phyloP scores from a whole-genome alignment of 2,113 vertebrate genomes.

The Anarhynchus alexandrinus region DNA sequence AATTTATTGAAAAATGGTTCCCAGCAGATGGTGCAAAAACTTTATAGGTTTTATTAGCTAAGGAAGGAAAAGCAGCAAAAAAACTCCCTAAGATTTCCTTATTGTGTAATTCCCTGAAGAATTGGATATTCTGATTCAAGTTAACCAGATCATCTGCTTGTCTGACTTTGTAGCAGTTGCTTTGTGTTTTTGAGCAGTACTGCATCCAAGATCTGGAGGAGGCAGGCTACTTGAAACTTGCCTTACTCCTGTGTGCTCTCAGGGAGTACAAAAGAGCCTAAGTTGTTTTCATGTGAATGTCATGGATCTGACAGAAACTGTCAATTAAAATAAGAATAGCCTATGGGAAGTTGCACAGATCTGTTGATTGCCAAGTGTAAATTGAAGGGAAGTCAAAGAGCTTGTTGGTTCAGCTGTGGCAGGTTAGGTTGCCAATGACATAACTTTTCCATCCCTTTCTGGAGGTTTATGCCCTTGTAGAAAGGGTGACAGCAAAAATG shows the following conservation, averaged over 20 bases:
- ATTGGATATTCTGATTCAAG: not conserved
- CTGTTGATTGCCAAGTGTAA: not conserved
- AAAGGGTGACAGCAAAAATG: not conserved
- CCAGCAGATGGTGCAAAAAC: constrained; percentile 29
- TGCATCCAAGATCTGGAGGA: not conserved
- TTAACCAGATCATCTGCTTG: not conserved
- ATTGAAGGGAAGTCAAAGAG: not conserved
- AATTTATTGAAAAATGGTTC: not conserved
- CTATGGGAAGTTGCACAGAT: not conserved
- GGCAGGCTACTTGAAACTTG: not conserved
- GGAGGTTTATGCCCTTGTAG: not conserved
- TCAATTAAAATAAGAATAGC: constrained; percentile 35
- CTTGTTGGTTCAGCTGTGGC: constrained; percentile 19
- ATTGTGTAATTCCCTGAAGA: not conserved
- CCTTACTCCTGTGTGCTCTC: not conserved
- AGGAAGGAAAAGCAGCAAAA: not conserved
- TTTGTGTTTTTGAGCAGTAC: not conserved
- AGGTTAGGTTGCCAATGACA: not conserved
- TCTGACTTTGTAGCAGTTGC: not conserved
- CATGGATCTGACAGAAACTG: not conserved
- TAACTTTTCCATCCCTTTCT: not conserved
- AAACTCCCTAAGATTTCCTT: not conserved
- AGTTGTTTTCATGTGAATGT: not conserved
- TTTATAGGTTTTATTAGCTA: not conserved
- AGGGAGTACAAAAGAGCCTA: not conserved